phyloP scores from a whole-genome alignment of 2,113 vertebrate genomes.

The Microtus richardsoni region DNA sequence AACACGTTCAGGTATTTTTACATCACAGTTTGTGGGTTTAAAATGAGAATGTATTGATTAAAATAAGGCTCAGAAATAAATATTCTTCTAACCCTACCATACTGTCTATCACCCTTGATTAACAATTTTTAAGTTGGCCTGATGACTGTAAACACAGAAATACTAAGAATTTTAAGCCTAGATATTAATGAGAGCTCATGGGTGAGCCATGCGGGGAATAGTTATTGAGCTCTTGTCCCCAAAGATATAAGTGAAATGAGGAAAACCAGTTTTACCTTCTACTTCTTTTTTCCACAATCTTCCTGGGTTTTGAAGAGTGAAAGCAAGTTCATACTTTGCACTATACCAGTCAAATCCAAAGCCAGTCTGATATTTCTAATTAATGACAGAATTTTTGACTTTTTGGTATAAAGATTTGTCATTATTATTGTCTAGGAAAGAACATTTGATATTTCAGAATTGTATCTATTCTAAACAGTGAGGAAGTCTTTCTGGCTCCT shows the following conservation, averaged over 20 bases:
- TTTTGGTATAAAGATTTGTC: neutral
- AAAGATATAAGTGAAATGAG: neutral
- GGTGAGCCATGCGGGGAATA: neutral
- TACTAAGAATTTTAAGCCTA: neutral
- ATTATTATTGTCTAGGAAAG: neutral
- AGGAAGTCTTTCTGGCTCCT: neutral
- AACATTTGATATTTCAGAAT: slow-evolving; percentile 22
- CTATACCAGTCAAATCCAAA: neutral
- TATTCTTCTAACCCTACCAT: slow-evolving; percentile 50
- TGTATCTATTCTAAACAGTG: neutral
- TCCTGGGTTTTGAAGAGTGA: neutral
- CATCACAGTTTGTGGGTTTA: slow-evolving; percentile 66
- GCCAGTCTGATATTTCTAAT: neutral
- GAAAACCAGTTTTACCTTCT: neutral
- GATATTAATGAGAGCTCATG: neutral
- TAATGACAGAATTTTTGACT: neutral
- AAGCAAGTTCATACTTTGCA: neutral
- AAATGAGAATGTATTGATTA: slow-evolving; percentile 75
- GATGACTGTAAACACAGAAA: neutral
- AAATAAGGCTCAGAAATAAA: slow-evolving; percentile 67
- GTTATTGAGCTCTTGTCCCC: neutral
- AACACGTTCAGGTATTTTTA: slow-evolving; percentile 70
- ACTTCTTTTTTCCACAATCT: neutral
- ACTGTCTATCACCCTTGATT: neutral
- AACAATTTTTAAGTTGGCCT: neutral